Conservation (phyloP, 2,797 vertebrate species). For the Cuculus canorus region DNA sequence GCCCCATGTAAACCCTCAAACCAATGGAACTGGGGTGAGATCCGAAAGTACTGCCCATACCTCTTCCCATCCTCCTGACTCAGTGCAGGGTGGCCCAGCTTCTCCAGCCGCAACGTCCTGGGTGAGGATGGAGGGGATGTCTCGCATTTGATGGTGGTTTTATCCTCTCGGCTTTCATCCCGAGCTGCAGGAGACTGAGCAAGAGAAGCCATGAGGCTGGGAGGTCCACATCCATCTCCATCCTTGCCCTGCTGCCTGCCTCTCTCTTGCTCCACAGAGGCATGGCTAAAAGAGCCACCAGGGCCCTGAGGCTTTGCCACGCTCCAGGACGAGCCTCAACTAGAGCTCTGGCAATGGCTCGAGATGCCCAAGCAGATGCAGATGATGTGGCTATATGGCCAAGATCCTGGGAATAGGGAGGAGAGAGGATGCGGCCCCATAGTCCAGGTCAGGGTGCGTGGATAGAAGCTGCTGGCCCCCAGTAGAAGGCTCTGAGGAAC, state of each 20-base stretch:
- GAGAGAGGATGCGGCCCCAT: constrained; percentile 11
- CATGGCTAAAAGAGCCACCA: constrained; percentile 60
- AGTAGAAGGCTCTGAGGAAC: constrained; percentile 30
- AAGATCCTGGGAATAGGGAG: constrained; percentile 22
- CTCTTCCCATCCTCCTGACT: constrained; percentile 93
- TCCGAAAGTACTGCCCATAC: constrained; percentile 67
- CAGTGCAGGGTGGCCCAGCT: constrained; percentile 89
- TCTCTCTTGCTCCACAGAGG: constrained; percentile 67
- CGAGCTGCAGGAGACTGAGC: constrained; percentile 89
- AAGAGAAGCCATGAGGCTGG: constrained; percentile 63
- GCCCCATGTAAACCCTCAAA: background rate
- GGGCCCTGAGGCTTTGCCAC: constrained; percentile 41
- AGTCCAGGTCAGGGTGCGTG: constrained; percentile 2
- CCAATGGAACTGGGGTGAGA: background rate
- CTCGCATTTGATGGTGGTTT: constrained; percentile 98
- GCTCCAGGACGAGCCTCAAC: constrained; percentile 26
- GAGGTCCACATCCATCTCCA: constrained; percentile 27
- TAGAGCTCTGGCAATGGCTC: constrained; percentile 54
- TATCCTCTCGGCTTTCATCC: constrained; percentile 91
- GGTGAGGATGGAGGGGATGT: constrained; percentile 95
- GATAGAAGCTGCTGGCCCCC: constrained; percentile 31
- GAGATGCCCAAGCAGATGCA: constrained; percentile 14
- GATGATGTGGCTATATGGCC: constrained; percentile 2
- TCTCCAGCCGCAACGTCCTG: constrained; percentile 88
- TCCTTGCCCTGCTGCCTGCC: constrained; percentile 69